These are phyloP conservation scores for Hippocampus mohnikei DNA, from an alignment of 2,113 vertebrate species.

Conservation along the genomic window DNA sequence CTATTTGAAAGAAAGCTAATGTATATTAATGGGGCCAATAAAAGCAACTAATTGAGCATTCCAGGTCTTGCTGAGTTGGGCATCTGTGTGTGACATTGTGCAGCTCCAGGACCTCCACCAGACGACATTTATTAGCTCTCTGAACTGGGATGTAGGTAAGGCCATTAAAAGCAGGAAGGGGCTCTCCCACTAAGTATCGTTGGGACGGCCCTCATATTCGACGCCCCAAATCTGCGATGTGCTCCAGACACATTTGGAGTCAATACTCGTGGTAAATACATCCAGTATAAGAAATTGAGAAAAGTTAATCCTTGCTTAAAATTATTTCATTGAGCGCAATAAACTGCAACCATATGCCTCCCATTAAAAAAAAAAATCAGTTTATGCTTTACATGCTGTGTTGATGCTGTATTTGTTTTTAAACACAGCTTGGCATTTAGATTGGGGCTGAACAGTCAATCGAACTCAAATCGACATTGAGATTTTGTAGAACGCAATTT, in stretches of 20 bases:
- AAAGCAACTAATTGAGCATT: slow-evolving; percentile 96
- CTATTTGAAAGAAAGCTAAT: slow-evolving; percentile 70
- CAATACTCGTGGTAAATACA: slow-evolving; percentile 27
- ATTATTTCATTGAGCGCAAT: slow-evolving; percentile 61
- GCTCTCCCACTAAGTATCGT: slow-evolving; percentile 65
- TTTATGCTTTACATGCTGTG: slow-evolving; percentile 36
- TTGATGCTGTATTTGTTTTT: slow-evolving; percentile 31
- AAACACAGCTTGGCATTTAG: slow-evolving; percentile 29
- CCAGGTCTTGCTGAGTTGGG: slow-evolving; percentile 92
- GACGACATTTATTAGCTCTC: slow-evolving; percentile 88
- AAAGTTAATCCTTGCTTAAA: slow-evolving; percentile 67
- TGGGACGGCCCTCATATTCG: slow-evolving; percentile 63
- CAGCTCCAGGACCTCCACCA: slow-evolving; percentile 95
- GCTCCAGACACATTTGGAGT: slow-evolving; percentile 15
- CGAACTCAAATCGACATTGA: too few relatives aligned
- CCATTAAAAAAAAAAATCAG: slow-evolving; percentile 57
- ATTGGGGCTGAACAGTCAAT: neutral
- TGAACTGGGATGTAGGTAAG: slow-evolving; percentile 96
- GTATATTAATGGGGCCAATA: slow-evolving; percentile 76
- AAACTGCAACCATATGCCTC: slow-evolving; percentile 61
- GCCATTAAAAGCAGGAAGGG: slow-evolving; percentile 89
- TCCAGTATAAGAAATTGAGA: slow-evolving; percentile 42
- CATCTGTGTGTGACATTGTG: slow-evolving; percentile 94
- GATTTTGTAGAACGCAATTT: too few relatives aligned
- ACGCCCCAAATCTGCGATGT: slow-evolving; percentile 54